A percentile compares a stretch with the other conserved stretches of the same genome.
phyloP scores from a whole-genome alignment of 2,888 invertebrate genomes.

The Marasmarcha lunaedactyla region DNA sequence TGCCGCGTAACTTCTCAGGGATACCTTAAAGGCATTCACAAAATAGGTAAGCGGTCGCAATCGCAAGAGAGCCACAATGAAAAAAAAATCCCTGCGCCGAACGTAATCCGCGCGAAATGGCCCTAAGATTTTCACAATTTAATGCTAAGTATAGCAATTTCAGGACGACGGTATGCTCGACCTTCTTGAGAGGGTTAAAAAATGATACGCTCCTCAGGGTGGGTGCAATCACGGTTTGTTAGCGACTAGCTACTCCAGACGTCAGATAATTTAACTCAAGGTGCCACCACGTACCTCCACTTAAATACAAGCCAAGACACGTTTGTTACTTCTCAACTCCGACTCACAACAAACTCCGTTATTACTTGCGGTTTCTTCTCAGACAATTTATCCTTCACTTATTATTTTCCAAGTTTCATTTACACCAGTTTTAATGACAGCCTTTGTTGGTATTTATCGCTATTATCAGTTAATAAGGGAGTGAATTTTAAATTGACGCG shows the following conservation, averaged over 20 bases:
- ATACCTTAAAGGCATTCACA: constrained; percentile 66
- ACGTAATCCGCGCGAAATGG: constrained; percentile 51
- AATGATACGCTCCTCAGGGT: constrained; percentile 42
- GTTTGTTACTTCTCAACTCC: not conserved
- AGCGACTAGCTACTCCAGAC: constrained; percentile 49
- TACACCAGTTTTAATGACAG: too few relatives aligned
- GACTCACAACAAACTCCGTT: not conserved
- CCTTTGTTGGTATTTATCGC: too few relatives aligned
- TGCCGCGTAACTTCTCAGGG: constrained; percentile 53
- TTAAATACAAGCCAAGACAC: not conserved
- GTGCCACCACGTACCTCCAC: constrained; percentile 7
- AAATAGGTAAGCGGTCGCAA: constrained; percentile 51
- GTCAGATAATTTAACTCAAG: constrained; percentile 21
- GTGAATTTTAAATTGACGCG: constrained; percentile 26
- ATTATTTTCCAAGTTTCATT: too few relatives aligned
- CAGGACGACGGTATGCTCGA: constrained; percentile 40
- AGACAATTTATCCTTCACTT: too few relatives aligned
- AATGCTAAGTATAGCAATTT: constrained; percentile 65
- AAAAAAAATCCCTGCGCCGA: constrained; percentile 40
- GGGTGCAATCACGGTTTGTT: constrained; percentile 52
- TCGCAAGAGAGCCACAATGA: constrained; percentile 41
- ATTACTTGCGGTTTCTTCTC: not conserved
- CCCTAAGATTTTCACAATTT: constrained; percentile 60
- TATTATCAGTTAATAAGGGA: constrained; percentile 25
- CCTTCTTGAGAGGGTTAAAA: constrained; percentile 50